phyloP scores from a whole-genome alignment of 2,113 vertebrate genomes.

The Axis porcinus region DNA sequence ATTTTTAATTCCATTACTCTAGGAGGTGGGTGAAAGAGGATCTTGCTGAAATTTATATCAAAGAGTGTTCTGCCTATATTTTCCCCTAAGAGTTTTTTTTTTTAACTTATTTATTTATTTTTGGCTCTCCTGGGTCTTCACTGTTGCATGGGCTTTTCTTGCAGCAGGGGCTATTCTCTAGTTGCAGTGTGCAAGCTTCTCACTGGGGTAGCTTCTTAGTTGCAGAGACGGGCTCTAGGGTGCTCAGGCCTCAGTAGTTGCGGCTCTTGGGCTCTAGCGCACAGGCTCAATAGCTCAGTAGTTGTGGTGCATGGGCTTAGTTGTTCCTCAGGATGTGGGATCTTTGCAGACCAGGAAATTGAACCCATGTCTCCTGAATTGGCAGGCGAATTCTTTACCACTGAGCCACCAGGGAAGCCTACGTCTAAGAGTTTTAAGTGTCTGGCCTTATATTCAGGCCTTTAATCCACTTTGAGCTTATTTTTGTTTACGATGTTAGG shows the following conservation, averaged over 20 bases:
- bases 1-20: neutral
- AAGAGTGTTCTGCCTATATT: neutral
- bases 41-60: neutral
- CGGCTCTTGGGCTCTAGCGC: neutral
- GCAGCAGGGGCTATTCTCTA: neutral
- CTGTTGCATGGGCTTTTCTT: neutral
- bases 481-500: neutral
- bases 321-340: neutral
- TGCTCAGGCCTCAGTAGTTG: neutral
- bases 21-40: neutral
- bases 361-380: neutral
- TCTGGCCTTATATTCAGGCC: neutral
- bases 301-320: neutral
- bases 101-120: neutral
- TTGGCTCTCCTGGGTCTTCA: neutral
- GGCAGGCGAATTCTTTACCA: neutral
- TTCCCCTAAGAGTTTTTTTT: neutral
- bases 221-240: neutral
- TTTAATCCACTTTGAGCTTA: neutral
- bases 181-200: rapidly evolving
- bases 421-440: neutral
- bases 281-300: neutral
- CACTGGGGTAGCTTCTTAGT: neutral
- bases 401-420: neutral
- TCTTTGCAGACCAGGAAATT: neutral